Percentiles rank a stretch among this genome's conserved stretches.
phyloP scores from a whole-genome alignment of 2,888 invertebrate species.

The Leptopilina drosophilae region DNA sequence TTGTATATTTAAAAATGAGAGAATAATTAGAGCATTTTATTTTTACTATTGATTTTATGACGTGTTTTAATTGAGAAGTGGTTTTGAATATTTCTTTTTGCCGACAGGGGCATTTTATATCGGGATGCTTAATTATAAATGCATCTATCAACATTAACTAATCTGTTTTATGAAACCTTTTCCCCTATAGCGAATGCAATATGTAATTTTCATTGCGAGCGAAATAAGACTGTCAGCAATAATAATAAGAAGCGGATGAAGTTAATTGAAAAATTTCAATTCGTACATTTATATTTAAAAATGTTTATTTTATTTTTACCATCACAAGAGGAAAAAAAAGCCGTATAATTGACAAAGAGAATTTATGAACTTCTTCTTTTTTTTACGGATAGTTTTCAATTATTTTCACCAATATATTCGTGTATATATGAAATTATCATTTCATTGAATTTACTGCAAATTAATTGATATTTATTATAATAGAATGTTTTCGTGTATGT shows the following conservation, averaged over 20 bases:
- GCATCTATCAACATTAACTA: slow-evolving; percentile 14
- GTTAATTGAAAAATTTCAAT: too few species aligned
- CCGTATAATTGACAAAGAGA: too few species aligned
- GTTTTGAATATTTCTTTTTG: not conserved
- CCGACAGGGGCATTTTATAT: slow-evolving; percentile 7
- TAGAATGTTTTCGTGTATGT: not conserved
- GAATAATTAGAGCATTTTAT: not conserved
- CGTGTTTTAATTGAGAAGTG: slow-evolving; percentile 13
- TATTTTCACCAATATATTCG: too few species aligned
- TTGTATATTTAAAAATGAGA: not conserved
- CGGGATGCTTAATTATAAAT: not conserved
- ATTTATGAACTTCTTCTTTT: too few species aligned
- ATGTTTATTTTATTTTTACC: too few species aligned
- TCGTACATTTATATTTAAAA: too few species aligned
- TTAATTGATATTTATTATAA: not conserved
- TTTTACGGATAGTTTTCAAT: too few species aligned
- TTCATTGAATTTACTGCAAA: not conserved
- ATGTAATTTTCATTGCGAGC: not conserved
- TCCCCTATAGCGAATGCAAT: slow-evolving; percentile 4
- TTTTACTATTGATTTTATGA: slow-evolving; percentile 13
- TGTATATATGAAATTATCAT: not conserved
- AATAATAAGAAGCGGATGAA: not conserved
- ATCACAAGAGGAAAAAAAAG: too few species aligned
- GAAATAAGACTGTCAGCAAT: not conserved
- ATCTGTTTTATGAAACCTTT: slow-evolving; percentile 16